Evolutionary conservation across 2,888 invertebrate species (phyloP).

Genomic region (Rhagium mordax): DNA sequence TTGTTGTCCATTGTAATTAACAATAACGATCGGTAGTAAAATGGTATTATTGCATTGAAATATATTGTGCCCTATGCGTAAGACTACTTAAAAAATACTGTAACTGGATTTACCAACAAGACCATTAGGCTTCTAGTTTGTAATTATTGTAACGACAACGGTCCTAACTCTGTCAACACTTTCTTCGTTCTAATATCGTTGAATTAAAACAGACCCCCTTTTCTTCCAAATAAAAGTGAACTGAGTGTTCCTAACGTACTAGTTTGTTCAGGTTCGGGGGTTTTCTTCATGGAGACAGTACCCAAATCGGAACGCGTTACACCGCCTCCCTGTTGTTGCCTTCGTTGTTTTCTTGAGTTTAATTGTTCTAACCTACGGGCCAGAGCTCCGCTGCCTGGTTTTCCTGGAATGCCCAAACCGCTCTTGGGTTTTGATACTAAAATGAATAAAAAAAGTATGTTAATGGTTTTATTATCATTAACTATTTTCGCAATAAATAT

Average conservation of each 20-base stretch:
- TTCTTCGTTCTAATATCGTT: neutral
- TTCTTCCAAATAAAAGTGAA: slow-evolving; percentile 86
- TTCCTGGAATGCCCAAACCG: slow-evolving; percentile 75
- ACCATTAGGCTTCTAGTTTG: slow-evolving; percentile 25
- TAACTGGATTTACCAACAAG: slow-evolving; percentile 28
- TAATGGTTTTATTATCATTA: too few species aligned
- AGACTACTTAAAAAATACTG: slow-evolving; percentile 25
- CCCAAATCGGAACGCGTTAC: slow-evolving; percentile 77
- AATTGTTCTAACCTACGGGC: slow-evolving; percentile 71
- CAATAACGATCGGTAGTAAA: neutral
- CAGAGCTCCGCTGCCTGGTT: slow-evolving; percentile 75
- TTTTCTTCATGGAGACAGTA: slow-evolving; percentile 66
- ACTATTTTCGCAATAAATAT: too few species aligned
- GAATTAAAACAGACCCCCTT: slow-evolving; percentile 84
- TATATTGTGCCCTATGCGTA: slow-evolving; percentile 23
- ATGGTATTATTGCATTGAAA: slow-evolving; percentile 24
- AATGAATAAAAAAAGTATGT: neutral
- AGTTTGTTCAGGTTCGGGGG: slow-evolving; percentile 60
- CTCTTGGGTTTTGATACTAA: slow-evolving; percentile 60
- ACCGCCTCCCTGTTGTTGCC: slow-evolving; percentile 72
- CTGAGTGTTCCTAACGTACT: slow-evolving; percentile 81
- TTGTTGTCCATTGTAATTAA: neutral
- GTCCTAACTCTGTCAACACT: slow-evolving; percentile 7
- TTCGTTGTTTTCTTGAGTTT: slow-evolving; percentile 70
- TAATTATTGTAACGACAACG: neutral